A percentile compares a stretch with the other conserved stretches of the same genome.
Conservation (phyloP, 1,140 invertebrate species). For the Lysiphlebus fabarum region DNA sequence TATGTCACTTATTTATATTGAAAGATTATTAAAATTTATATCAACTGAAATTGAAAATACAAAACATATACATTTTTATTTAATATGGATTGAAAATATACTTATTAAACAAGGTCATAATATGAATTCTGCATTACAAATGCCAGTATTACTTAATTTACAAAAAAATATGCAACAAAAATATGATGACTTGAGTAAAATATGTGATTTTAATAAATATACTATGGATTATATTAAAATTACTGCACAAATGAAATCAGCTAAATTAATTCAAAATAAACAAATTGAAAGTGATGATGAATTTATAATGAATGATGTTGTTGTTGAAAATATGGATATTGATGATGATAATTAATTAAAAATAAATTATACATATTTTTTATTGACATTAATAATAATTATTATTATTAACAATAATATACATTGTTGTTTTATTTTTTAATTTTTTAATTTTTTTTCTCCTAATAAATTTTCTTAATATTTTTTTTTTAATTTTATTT, state of each 20-base stretch:
- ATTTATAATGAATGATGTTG: slow-evolving; percentile 47
- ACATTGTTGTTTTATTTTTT: too few relatives aligned
- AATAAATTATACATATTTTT: slow-evolving; percentile 16
- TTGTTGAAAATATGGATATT: slow-evolving; percentile 31
- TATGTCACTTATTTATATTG: slow-evolving; percentile 72
- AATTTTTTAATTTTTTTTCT: too few relatives aligned
- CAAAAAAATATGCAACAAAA: slow-evolving; percentile 80
- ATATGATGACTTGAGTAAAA: slow-evolving; percentile 77
- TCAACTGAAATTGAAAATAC: slow-evolving; percentile 70
- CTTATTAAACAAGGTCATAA: slow-evolving; percentile 62
- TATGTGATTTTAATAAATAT: slow-evolving; percentile 85
- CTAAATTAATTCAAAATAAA: slow-evolving; percentile 34
- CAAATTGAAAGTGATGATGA: slow-evolving; percentile 43
- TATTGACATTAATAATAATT: background rate
- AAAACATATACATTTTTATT: slow-evolving; percentile 83
- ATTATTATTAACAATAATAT: too few relatives aligned
- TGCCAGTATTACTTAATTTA: slow-evolving; percentile 67
- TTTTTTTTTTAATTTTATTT: background rate
- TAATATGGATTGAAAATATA: slow-evolving; percentile 73
- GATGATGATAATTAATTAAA: slow-evolving; percentile 26
- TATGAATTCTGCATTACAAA: slow-evolving; percentile 56
- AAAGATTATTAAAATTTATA: slow-evolving; percentile 69
- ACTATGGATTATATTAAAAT: slow-evolving; percentile 65
- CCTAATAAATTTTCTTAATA: too few relatives aligned
- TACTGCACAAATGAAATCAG: slow-evolving; percentile 53